Evolutionary conservation across 2,888 invertebrate species (phyloP), one percentile per base, ranked within the genome.

Genomic region (Drosophila lacicola): DNA sequence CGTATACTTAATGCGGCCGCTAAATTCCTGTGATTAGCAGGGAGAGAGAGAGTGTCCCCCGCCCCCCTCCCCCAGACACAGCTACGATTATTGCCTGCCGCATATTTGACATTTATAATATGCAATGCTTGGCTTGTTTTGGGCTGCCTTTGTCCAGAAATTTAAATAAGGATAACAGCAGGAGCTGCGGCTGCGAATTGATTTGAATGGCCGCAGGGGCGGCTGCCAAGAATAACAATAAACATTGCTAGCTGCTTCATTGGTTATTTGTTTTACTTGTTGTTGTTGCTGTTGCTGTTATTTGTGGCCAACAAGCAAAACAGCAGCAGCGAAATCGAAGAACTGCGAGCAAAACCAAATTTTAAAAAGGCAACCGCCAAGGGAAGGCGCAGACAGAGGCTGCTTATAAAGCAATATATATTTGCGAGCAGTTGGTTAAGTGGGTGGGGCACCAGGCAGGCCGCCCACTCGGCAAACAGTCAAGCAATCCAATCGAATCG

Each of bases 181-280:
- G 29, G 29, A 65, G 49, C 51, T 47, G 64, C 42, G 19, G 66
- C 61, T 68, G 56, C 61, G 85, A 87, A 87, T 86, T 86, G 85
- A 88, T 88, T 86, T 78, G 77, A 88, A 82, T 88, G 70, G 75
- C 88, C 82, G 68, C 65, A 58, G 65, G 75, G 74, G 57, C 66
- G 61, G 58, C 61, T 47, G 66, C 58, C 72, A 74, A 73, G 82
- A 80, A 85, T 86, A 86, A 86, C 85, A 86, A 86, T 86, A 86
- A 86, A 86, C 85, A 86, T 82, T 82, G 77, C 85, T 88, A 86
- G 87, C 87, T 86, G 85, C 88, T 85, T 79, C 85, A 86, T 86
- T 88, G 88, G 85, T 78, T 85, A 76, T 87, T 87, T 87, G 80
- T 69, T 71, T 74, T 62, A 42, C 37, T 41, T 47, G 21, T 37